phyloP scores from a whole-genome alignment of 2,113 vertebrate genomes.

The Brienomyrus brachyistius region DNA sequence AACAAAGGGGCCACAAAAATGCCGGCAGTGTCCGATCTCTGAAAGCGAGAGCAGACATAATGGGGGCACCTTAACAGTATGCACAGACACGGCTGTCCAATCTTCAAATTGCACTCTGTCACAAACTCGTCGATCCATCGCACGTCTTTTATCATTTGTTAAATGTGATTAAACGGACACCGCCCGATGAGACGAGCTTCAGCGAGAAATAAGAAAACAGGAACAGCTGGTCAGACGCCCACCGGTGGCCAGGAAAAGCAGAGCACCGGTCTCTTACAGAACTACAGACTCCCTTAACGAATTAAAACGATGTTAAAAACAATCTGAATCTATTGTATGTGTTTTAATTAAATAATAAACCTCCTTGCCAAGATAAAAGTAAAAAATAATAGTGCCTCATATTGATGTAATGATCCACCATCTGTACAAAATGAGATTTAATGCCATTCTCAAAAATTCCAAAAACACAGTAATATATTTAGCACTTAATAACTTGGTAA shows the following conservation, averaged over 20 bases:
- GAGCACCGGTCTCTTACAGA: not conserved
- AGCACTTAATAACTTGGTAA: conserved; percentile 2
- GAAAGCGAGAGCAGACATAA: not conserved
- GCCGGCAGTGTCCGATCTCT: conserved; percentile 1
- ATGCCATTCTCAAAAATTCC: not conserved
- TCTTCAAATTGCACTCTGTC: conserved; percentile 6
- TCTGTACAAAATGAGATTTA: conserved; percentile 5
- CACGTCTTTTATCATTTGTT: conserved; percentile 14
- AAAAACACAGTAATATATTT: not conserved
- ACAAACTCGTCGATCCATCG: not conserved
- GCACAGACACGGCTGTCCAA: not conserved
- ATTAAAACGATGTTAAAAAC: not conserved
- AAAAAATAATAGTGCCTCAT: not conserved
- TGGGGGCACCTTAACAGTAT: not conserved
- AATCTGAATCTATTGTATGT: not conserved
- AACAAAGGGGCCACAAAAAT: conserved; percentile 2
- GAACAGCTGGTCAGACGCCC: not conserved
- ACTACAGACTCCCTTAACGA: not conserved
- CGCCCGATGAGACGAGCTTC: not conserved
- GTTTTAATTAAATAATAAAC: conserved; percentile 9
- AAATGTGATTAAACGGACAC: conserved; percentile 2
- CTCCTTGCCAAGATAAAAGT: not conserved
- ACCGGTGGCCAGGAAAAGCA: not conserved
- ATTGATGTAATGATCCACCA: conserved; percentile 4
- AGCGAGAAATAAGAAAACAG: not conserved